Evolutionary conservation across 2,888 invertebrate species (phyloP).

Genomic region (Trichogramma dendrolimi): DNA sequence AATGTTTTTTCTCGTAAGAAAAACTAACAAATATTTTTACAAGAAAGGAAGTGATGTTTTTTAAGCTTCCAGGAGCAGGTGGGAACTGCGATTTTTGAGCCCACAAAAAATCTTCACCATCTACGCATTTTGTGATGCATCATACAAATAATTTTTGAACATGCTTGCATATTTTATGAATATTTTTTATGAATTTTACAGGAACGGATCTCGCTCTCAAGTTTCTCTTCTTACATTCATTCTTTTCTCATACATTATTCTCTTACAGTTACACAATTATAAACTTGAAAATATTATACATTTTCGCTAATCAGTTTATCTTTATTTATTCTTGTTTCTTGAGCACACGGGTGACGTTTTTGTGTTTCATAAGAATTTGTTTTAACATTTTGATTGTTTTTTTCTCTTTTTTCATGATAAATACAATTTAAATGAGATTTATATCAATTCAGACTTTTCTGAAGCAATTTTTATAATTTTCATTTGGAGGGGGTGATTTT

Average conservation of each 20-base stretch:
- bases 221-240: constrained; percentile 17
- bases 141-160: constrained; percentile 54
- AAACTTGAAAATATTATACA: neutral
- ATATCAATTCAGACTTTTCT: constrained; percentile 31
- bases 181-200: constrained; percentile 53
- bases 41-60: constrained; percentile 53
- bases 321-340: constrained; percentile 6
- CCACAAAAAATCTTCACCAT: constrained; percentile 51
- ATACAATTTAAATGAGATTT: constrained; percentile 55
- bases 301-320: neutral
- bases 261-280: constrained; percentile 10
- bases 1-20: constrained; percentile 39
- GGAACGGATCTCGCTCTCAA: constrained; percentile 51
- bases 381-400: constrained; percentile 17
- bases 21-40: constrained; percentile 37
- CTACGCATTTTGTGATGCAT: constrained; percentile 54
- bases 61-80: constrained; percentile 54
- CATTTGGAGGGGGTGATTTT: constrained; percentile 26
- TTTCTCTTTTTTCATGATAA: constrained; percentile 46
- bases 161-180: constrained; percentile 55
- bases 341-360: neutral
- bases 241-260: neutral
- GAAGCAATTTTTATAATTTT: constrained; percentile 15
- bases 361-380: neutral
- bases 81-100: constrained; percentile 53